Evolutionary conservation across 2,113 vertebrate genomes (phyloP), one percentile per base, ranked within the genome.

Genomic region (Erinaceus europaeus): DNA sequence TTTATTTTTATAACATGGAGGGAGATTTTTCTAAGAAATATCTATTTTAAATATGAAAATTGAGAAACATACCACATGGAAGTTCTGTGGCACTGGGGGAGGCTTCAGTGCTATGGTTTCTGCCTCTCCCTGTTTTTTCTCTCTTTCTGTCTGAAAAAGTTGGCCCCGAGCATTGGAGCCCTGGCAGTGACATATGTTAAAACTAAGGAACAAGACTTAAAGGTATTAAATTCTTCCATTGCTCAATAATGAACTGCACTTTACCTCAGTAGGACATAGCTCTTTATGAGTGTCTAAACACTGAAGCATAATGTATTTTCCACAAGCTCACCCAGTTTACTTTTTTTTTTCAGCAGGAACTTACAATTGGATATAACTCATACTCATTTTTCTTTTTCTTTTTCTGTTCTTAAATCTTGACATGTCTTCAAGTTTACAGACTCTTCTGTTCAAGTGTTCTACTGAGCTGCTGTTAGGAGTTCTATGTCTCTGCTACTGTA

Each of bases 31-130:
- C 6, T 38, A 81, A 88, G 27, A 38, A 21, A 48, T 84, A 84
- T 80, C 67, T 69, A 25, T 69, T 61, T 82, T 78, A 89, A 87
- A 65, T 84, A 72, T 25, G 59, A 25, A 75, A 57, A 74, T 84
- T 84, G 84, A 72, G 74, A 38, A 64, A 44, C 23, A 21, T n/a
- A n/a, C n/a, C n/a, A n/a, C n/a, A n/a, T 44, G 21, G 69, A 85
- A 88, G 9, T 17, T 3, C 20, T 42, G n/a, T n/a, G n/a, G n/a
- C n/a, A n/a, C n/a, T n/a, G n/a, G n/a, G n/a, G n/a, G n/a, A n/a
- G n/a, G n/a, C n/a, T n/a, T n/a, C n/a, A n/a, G n/a, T n/a, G n/a
- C n/a, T n/a, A n/a, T n/a, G n/a, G n/a, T n/a, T n/a, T n/a, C n/a
- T n/a, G n/a, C n/a, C n/a, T n/a, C n/a, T n/a, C n/a, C n/a, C n/a